phyloP scores from a whole-genome alignment of 2,113 vertebrate species.

The Campylorhamphus procurvoides region DNA sequence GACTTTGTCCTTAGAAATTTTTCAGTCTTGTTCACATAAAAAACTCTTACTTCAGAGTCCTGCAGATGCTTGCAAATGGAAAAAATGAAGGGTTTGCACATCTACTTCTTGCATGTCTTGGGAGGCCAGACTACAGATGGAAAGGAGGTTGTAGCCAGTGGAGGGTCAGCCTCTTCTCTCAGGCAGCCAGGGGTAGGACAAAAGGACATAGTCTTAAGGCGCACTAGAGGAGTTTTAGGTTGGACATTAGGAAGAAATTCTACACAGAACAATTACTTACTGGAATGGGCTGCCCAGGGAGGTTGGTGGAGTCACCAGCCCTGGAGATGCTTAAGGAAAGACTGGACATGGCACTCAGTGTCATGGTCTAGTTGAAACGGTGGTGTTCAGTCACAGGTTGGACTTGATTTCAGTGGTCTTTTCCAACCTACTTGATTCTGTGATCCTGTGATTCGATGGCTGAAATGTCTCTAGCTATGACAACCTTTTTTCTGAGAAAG shows the following conservation, averaged over 20 bases:
- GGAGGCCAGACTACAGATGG: neutral
- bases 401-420: accelerated
- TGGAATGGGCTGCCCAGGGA: neutral
- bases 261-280: neutral
- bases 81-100: neutral
- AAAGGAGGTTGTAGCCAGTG: neutral
- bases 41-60: neutral
- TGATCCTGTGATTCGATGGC: neutral
- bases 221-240: neutral
- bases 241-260: neutral
- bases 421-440: neutral
- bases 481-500: neutral
- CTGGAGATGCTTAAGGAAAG: neutral
- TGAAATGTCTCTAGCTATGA: neutral
- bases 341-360: neutral
- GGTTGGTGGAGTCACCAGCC: neutral
- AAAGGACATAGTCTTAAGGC: neutral
- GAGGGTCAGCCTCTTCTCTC: accelerated
- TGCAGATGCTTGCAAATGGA: neutral
- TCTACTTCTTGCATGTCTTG: neutral
- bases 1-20: neutral
- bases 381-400: accelerated
- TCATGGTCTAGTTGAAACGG: accelerated
- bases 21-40: neutral
- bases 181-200: too few species aligned